These are phyloP conservation scores for Phocides pigmalion DNA, from an alignment of 1,140 invertebrate genomes.

Conservation along the genomic window DNA sequence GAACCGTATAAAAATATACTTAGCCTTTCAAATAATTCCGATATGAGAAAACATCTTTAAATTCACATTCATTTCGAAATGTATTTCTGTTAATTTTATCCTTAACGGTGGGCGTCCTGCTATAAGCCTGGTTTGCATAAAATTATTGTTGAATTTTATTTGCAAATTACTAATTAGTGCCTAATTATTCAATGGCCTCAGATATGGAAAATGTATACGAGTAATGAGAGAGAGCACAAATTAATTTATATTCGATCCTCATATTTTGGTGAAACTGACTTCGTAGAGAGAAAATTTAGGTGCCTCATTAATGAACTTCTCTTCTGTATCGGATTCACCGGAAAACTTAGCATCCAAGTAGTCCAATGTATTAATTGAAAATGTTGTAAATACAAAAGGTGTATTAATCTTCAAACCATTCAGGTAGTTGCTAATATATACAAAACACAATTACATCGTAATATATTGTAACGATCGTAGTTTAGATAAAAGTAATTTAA, in stretches of 20 bases:
- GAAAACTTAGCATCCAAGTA: neutral
- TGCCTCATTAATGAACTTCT: neutral
- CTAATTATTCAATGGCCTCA: neutral
- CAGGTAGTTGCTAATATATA: constrained; percentile 2
- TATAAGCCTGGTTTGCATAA: neutral
- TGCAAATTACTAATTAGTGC: neutral
- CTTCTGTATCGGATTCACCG: neutral
- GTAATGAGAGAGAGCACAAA: neutral
- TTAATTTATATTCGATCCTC: neutral
- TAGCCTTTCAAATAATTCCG: constrained; percentile 47
- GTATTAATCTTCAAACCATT: neutral
- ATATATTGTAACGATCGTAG: constrained; percentile 18
- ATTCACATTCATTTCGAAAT: neutral
- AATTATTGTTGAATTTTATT: neutral
- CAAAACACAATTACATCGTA: constrained; percentile 16
- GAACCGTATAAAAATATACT: constrained; percentile 50
- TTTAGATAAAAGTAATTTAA: constrained; percentile 29
- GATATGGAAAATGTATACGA: neutral
- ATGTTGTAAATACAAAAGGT: neutral
- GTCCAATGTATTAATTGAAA: neutral
- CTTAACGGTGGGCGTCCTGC: neutral
- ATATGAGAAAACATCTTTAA: constrained; percentile 15
- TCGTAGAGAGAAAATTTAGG: neutral
- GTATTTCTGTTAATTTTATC: neutral
- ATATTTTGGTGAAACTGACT: neutral